Percentiles rank a stretch among this genome's conserved stretches.
Evolutionary conservation across 2,797 vertebrate genomes (phyloP).

Genomic region (Myripristis jacobus): DNA sequence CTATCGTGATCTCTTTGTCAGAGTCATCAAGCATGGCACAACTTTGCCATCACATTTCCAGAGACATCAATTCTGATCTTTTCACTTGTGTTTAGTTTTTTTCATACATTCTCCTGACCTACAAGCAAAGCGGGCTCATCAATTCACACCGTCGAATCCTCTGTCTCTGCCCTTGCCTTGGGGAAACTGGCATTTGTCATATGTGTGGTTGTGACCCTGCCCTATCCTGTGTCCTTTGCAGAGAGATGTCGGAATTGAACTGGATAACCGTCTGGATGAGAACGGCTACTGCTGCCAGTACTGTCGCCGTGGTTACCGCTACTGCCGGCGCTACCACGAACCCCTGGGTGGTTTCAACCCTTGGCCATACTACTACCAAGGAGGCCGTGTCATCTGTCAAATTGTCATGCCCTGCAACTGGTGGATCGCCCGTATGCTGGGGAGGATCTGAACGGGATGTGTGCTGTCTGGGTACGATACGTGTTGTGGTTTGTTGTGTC

Average conservation of each 20-base stretch:
- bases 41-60: constrained; percentile 58
- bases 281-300: constrained; percentile 92
- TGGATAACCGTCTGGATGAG: constrained; percentile 92
- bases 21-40: constrained; percentile 55
- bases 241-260: constrained; percentile 91
- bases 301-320: constrained; percentile 92
- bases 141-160: constrained; percentile 51
- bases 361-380: constrained; percentile 96
- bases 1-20: constrained; percentile 74
- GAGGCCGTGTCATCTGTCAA: constrained; percentile 93
- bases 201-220: constrained; percentile 66
- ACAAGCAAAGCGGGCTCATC: constrained; percentile 64
- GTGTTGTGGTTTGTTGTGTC: constrained; percentile 39
- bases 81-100: constrained; percentile 62
- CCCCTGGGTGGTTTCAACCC: constrained; percentile 93
- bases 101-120: constrained; percentile 61
- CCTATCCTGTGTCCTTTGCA: constrained; percentile 77
- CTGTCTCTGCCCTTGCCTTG: constrained; percentile 62
- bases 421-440: constrained; percentile 97
- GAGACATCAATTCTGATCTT: constrained; percentile 60
- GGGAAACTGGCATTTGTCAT: constrained; percentile 72
- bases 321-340: constrained; percentile 91
- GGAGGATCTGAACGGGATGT: constrained; percentile 84
- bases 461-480: constrained; percentile 35
- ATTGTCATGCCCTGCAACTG: constrained; percentile 98